Conservation (phyloP, 2,113 vertebrate genomes). For the Dipodomys stephensi region DNA sequence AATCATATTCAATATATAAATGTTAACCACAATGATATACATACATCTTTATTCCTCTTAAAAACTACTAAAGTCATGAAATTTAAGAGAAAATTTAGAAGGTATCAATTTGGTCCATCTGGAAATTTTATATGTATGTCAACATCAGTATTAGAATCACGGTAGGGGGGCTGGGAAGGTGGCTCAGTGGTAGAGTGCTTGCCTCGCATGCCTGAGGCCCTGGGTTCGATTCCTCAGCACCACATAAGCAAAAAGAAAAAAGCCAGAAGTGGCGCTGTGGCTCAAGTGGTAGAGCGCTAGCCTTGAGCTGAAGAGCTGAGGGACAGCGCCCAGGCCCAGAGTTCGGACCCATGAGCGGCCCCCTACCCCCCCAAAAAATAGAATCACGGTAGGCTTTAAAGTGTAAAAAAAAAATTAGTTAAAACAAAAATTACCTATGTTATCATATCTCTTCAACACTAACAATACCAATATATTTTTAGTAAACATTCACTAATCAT, state of each 20-base stretch:
- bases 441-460: neutral
- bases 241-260: too few relatives aligned
- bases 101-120: neutral
- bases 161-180: neutral
- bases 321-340: too few relatives aligned
- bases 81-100: conserved; percentile 18
- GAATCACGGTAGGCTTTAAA: neutral
- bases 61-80: conserved; percentile 51
- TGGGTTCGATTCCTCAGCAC: too few relatives aligned
- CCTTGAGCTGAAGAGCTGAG: too few relatives aligned
- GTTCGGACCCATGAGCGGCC: too few relatives aligned
- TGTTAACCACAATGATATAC: neutral
- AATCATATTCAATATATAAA: neutral
- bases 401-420: conserved; percentile 1
- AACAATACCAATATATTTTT: neutral
- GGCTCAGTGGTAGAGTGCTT: too few relatives aligned
- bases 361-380: neutral
- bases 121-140: conserved; percentile 42
- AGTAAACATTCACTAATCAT: conserved; percentile 1
- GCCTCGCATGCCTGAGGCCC: too few relatives aligned
- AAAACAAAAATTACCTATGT: neutral
- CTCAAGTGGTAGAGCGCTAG: too few relatives aligned
- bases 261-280: too few relatives aligned
- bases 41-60: neutral
- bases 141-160: neutral